Conservation (phyloP, 2,113 vertebrate genomes). For the Odontesthes bonariensis region DNA sequence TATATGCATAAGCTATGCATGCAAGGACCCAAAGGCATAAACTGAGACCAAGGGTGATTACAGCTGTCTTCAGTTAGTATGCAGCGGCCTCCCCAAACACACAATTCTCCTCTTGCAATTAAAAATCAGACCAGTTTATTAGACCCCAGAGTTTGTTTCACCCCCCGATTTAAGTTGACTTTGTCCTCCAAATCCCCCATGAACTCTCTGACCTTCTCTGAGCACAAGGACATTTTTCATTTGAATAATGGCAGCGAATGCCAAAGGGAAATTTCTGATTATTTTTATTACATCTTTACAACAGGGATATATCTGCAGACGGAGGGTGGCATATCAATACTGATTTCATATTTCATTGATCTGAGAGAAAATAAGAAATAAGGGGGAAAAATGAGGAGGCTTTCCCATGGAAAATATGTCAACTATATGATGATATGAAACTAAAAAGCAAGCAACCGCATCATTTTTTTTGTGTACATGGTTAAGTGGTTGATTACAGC, state of each 20-base stretch:
- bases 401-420: neutral
- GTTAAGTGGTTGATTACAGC: neutral
- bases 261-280: constrained; percentile 87
- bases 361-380: constrained; percentile 82
- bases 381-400: constrained; percentile 23
- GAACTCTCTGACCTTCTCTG: constrained; percentile 25
- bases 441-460: neutral
- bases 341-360: constrained; percentile 89
- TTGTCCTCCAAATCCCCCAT: constrained; percentile 12
- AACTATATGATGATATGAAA: constrained; percentile 11
- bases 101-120: constrained; percentile 59
- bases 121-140: constrained; percentile 69
- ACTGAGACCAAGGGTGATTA: constrained; percentile 58
- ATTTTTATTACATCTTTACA: constrained; percentile 95
- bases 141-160: constrained; percentile 82
- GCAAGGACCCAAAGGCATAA: constrained; percentile 47
- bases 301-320: constrained; percentile 90
- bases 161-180: constrained; percentile 67
- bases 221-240: constrained; percentile 86
- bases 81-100: constrained; percentile 49
- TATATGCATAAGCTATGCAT: constrained; percentile 38
- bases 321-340: constrained; percentile 86
- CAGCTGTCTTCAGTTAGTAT: constrained; percentile 62
- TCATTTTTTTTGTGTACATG: too few relatives aligned
- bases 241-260: constrained; percentile 89